phyloP scores from a whole-genome alignment of 2,113 vertebrate genomes.

The Elaphurus davidianus region DNA sequence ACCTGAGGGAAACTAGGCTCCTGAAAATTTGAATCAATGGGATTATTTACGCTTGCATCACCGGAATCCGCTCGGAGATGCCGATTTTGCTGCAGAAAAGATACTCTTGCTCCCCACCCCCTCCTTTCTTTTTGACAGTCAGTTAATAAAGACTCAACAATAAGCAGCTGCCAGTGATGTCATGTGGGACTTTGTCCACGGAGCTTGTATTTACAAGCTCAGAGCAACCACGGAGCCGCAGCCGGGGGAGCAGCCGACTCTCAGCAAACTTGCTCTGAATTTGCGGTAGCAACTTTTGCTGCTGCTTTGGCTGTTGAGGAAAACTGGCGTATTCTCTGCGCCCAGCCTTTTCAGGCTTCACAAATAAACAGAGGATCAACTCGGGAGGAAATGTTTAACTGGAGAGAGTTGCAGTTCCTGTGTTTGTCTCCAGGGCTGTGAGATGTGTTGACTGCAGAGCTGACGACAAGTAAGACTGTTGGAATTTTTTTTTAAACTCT shows the following conservation, averaged over 20 bases:
- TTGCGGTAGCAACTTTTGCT: conserved; percentile 70
- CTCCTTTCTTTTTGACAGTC: conserved; percentile 82
- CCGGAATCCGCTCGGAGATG: conserved; percentile 73
- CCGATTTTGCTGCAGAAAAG: conserved; percentile 77
- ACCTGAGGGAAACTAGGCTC: conserved; percentile 64
- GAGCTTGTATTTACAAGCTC: conserved; percentile 88
- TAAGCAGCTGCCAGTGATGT: conserved; percentile 90
- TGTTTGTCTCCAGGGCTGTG: conserved; percentile 79
- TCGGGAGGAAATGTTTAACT: conserved; percentile 77
- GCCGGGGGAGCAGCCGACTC: conserved; percentile 68
- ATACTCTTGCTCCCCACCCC: conserved; percentile 72
- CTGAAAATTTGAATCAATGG: conserved; percentile 71
- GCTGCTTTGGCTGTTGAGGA: conserved; percentile 69
- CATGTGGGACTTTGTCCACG: conserved; percentile 88
- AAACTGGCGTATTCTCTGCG: conserved; percentile 71
- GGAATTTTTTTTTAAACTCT: conserved; percentile 16
- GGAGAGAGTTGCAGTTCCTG: conserved; percentile 77
- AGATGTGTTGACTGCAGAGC: conserved; percentile 78
- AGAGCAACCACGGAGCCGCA: conserved; percentile 76
- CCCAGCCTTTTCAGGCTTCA: conserved; percentile 73
- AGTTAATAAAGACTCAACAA: conserved; percentile 89
- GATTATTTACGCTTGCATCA: conserved; percentile 71
- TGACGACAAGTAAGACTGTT: conserved; percentile 84
- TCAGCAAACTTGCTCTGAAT: conserved; percentile 77
- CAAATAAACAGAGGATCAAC: conserved; percentile 81